phyloP scores from a whole-genome alignment of 37 sponge, comb jelly and placozoan species.

The Cladorhizidae sp. region DNA sequence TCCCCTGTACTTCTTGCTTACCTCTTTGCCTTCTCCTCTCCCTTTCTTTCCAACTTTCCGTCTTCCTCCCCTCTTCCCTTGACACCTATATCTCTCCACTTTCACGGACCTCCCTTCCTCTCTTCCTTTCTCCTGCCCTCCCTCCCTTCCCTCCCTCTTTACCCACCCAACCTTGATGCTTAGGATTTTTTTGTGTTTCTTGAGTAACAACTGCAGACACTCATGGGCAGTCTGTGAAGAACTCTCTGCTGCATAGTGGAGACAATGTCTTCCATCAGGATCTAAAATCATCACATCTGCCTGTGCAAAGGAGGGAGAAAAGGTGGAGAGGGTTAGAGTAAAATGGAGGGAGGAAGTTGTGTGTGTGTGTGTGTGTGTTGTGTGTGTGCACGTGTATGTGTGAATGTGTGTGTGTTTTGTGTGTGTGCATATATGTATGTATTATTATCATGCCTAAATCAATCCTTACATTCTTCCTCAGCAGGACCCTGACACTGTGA shows the following conservation, averaged over 20 bases:
- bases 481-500: slow-evolving; percentile 47
- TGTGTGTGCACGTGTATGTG: no score
- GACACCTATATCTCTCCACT: not conserved
- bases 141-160: not conserved
- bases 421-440: no score
- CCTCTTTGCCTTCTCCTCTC: not conserved
- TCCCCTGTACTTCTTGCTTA: no score
- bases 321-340: no score
- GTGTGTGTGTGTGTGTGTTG: no score
- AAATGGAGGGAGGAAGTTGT: not conserved
- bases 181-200: slow-evolving; percentile 39
- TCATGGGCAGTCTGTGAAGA: slow-evolving; percentile 13
- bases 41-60: not conserved
- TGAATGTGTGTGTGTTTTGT: no score
- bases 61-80: not conserved
- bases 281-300: slow-evolving; percentile 20
- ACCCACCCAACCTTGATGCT: slow-evolving; percentile 4
- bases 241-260: slow-evolving; percentile 75
- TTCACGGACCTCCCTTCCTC: not conserved
- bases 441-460: not conserved
- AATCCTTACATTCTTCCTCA: slow-evolving; percentile 74
- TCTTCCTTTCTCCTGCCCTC: not conserved
- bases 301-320: no score
- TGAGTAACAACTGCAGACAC: slow-evolving; percentile 46
- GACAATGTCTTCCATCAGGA: slow-evolving; percentile 56